Evolutionary conservation across 2,113 vertebrate species (phyloP).

Genomic region (Scatophagus argus): DNA sequence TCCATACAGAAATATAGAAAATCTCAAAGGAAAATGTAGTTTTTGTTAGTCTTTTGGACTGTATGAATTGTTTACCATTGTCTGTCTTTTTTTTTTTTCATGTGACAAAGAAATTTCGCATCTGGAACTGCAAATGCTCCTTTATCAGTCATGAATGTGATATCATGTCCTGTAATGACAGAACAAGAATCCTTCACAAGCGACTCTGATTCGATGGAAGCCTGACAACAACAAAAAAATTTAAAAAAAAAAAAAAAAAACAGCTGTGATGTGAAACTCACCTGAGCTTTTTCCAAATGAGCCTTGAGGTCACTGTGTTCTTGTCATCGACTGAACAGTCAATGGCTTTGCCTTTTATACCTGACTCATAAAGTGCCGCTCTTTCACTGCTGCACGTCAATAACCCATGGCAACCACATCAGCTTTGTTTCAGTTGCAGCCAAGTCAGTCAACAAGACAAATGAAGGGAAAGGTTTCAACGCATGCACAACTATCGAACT

Average conservation of each 20-base stretch:
- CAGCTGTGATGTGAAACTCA: conserved; percentile 16
- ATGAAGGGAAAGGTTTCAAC: background rate
- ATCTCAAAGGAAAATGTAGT: background rate
- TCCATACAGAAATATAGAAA: background rate
- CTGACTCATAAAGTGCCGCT: conserved; percentile 52
- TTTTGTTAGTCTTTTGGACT: background rate
- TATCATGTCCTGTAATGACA: background rate
- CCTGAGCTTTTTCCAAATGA: background rate
- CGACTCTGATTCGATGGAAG: background rate
- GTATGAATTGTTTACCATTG: conserved; percentile 5
- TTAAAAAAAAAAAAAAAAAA: conserved; percentile 17
- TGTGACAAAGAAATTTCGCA: background rate
- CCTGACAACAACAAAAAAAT: conserved; percentile 4
- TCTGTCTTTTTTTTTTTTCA: background rate
- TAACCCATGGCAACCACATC: conserved; percentile 64
- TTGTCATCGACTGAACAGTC: conserved; percentile 30
- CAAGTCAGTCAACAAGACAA: conserved; percentile 27
- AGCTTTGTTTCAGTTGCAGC: conserved; percentile 57
- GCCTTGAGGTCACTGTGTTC: conserved; percentile 32
- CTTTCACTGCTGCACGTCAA: conserved; percentile 48
- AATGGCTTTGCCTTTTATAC: conserved; percentile 43
- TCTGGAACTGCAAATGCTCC: background rate
- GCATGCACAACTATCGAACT: background rate
- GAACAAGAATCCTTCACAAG: conserved; percentile 3
- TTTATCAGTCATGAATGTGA: background rate